phyloP scores from a whole-genome alignment of 2,113 vertebrate genomes.

The Actenoides hombroni region DNA sequence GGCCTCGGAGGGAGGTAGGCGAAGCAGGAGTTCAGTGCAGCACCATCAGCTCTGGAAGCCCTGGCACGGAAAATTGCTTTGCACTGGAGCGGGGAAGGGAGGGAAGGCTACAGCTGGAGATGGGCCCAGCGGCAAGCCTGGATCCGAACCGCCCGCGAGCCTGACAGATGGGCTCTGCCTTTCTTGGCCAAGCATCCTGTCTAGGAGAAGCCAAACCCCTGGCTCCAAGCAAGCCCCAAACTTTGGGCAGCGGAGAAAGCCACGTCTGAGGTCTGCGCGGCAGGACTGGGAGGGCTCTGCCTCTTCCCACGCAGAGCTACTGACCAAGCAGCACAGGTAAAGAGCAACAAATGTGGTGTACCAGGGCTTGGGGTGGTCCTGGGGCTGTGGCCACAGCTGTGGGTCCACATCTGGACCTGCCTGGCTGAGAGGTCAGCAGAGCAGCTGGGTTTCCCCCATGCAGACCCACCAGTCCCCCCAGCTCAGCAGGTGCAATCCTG shows the following conservation, averaged over 20 bases:
- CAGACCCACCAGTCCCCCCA: rapidly evolving
- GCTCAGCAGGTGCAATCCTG: background rate
- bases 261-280: background rate
- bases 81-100: background rate
- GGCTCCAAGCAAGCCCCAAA: background rate
- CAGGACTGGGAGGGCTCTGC: background rate
- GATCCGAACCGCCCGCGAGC: background rate
- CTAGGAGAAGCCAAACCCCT: background rate
- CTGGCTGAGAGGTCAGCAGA: rapidly evolving
- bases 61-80: background rate
- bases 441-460: rapidly evolving
- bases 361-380: rapidly evolving
- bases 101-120: background rate
- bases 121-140: background rate
- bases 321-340: background rate
- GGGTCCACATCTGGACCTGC: background rate
- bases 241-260: background rate
- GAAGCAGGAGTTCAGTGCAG: rapidly evolving
- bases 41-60: background rate
- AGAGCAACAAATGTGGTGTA: rapidly evolving
- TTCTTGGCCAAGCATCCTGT: background rate
- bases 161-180: background rate
- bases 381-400: background rate
- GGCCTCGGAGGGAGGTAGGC: rapidly evolving
- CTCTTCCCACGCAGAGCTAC: rapidly evolving